A percentile compares a stretch with the other conserved stretches of the same genome.
Evolutionary conservation across 2,797 vertebrate genomes (phyloP).

Genomic region (Myripristis jacobus): DNA sequence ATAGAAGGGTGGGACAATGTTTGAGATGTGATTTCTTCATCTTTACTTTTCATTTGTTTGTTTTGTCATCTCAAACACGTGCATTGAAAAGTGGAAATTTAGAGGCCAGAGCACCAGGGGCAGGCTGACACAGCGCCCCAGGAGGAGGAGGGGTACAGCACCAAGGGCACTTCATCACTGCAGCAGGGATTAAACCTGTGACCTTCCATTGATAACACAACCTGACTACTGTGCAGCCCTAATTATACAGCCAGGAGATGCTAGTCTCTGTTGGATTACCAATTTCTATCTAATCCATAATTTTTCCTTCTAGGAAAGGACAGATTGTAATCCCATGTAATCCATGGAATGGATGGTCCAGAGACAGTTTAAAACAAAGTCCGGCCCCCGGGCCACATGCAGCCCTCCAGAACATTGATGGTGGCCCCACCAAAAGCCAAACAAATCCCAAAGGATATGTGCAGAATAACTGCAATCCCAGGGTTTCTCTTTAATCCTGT

Average conservation of each 20-base stretch:
- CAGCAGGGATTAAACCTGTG: constrained; percentile 37
- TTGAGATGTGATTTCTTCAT: constrained; percentile 35
- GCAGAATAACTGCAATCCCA: too few relatives aligned
- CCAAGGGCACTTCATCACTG: constrained; percentile 2
- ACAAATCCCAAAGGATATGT: too few relatives aligned
- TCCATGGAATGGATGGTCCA: constrained; percentile 51
- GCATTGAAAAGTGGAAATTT: too few relatives aligned
- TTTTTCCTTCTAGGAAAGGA: constrained; percentile 52
- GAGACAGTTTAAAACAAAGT: constrained; percentile 6
- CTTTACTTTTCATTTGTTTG: neutral
- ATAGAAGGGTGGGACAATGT: constrained; percentile 28
- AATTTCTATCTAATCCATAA: constrained; percentile 68
- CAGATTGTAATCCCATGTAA: constrained; percentile 68
- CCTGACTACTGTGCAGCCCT: constrained; percentile 17
- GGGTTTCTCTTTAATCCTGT: too few relatives aligned
- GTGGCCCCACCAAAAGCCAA: too few relatives aligned
- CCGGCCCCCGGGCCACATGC: too few relatives aligned
- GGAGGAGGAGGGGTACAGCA: constrained; percentile 1
- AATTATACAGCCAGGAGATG: constrained; percentile 31
- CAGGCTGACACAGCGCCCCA: too few relatives aligned
- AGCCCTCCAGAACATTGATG: too few relatives aligned
- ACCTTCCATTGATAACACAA: constrained; percentile 23
- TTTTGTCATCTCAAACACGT: constrained; percentile 13
- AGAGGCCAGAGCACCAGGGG: too few relatives aligned
- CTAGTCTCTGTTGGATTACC: constrained; percentile 63